Evolutionary conservation across 2,113 vertebrate genomes (phyloP).

Genomic region (Lampris incognitus): DNA sequence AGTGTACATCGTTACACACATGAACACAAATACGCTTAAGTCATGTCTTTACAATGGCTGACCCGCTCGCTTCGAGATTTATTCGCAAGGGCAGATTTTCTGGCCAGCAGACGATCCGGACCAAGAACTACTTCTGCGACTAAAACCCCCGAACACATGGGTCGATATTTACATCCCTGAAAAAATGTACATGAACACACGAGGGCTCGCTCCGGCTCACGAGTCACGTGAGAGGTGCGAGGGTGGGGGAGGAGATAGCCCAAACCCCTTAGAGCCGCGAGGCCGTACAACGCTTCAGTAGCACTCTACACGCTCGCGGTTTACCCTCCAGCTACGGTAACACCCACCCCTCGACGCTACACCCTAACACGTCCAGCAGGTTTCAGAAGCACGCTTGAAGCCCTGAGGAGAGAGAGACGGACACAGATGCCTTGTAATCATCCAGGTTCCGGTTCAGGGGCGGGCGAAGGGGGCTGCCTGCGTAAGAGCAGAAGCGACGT

Average conservation of each 20-base stretch:
- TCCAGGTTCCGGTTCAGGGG: slow-evolving; percentile 56
- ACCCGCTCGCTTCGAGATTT: slow-evolving; percentile 51
- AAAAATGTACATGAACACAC: slow-evolving; percentile 76
- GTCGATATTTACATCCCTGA: slow-evolving; percentile 82
- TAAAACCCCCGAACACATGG: slow-evolving; percentile 61
- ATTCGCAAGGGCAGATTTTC: slow-evolving; percentile 70
- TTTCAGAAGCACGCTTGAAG: slow-evolving; percentile 67
- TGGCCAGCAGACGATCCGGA: slow-evolving; percentile 78
- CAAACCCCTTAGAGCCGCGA: slow-evolving; percentile 50
- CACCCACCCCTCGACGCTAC: slow-evolving; percentile 58
- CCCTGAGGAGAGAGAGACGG: slow-evolving; percentile 76
- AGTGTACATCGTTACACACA: slow-evolving; percentile 68
- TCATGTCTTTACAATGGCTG: slow-evolving; percentile 57
- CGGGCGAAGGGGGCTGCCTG: slow-evolving; percentile 28
- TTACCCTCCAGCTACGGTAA: slow-evolving; percentile 57
- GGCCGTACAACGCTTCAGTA: slow-evolving; percentile 65
- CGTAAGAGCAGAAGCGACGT: slow-evolving; percentile 34
- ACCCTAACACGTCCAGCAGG: slow-evolving; percentile 48
- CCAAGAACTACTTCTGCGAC: slow-evolving; percentile 54
- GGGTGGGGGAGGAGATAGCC: slow-evolving; percentile 47
- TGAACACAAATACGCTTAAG: slow-evolving; percentile 75
- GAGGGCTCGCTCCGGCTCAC: slow-evolving; percentile 61
- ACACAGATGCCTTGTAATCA: slow-evolving; percentile 51
- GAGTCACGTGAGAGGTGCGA: slow-evolving; percentile 67
- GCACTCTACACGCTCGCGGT: slow-evolving; percentile 53